Conservation (phyloP, 2,888 invertebrate genomes). For the Temnothorax unifasciatus region DNA sequence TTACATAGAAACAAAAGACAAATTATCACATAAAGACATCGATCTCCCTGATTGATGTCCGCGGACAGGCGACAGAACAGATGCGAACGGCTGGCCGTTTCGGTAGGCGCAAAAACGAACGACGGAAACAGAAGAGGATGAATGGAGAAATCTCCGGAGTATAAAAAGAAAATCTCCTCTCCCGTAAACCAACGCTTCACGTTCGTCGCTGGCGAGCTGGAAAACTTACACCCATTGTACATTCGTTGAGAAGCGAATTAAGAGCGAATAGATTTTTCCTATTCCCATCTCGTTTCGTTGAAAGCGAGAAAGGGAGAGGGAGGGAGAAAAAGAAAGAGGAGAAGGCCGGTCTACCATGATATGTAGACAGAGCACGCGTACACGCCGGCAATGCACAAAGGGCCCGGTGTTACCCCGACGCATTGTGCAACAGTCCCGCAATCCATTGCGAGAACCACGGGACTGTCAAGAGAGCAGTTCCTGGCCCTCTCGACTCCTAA, state of each 20-base stretch:
- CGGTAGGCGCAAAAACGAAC: slow-evolving; percentile 27
- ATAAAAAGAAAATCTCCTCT: slow-evolving; percentile 63
- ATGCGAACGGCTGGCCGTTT: slow-evolving; percentile 39
- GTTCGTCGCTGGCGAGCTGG: slow-evolving; percentile 63
- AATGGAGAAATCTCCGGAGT: slow-evolving; percentile 49
- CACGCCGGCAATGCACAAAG: slow-evolving; percentile 75
- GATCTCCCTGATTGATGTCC: slow-evolving; percentile 46
- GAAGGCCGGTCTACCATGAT: slow-evolving; percentile 1
- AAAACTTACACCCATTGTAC: slow-evolving; percentile 74
- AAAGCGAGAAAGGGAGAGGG: slow-evolving; percentile 32
- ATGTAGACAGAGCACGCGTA: slow-evolving; percentile 58
- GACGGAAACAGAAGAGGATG: slow-evolving; percentile 44
- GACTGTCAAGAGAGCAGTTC: slow-evolving; percentile 77
- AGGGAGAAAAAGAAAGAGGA: slow-evolving; percentile 25
- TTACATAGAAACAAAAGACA: slow-evolving; percentile 39
- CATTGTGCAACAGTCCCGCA: slow-evolving; percentile 76
- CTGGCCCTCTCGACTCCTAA: slow-evolving; percentile 64
- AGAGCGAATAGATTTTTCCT: slow-evolving; percentile 76
- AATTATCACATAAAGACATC: slow-evolving; percentile 54
- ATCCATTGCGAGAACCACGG: slow-evolving; percentile 70
- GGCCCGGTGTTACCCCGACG: slow-evolving; percentile 78
- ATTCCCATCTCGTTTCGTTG: slow-evolving; percentile 60
- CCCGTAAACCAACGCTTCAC: slow-evolving; percentile 60
- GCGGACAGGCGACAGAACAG: slow-evolving; percentile 39
- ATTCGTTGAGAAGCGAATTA: slow-evolving; percentile 74